These are phyloP conservation scores for Phrynosoma platyrhinos DNA, from an alignment of 2,113 vertebrate species.

Conservation along the genomic window DNA sequence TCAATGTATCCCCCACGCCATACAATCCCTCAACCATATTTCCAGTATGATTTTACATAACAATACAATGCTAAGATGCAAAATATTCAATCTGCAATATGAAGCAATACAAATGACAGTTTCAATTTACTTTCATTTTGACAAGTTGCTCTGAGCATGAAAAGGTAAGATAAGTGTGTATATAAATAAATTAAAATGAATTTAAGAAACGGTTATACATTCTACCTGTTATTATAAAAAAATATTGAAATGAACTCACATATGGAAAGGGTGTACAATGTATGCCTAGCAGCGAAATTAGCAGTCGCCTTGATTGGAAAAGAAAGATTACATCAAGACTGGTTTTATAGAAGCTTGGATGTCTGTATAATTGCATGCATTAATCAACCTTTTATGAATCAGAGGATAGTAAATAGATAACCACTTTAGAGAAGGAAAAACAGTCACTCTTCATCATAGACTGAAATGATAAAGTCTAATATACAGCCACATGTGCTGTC, in stretches of 20 bases:
- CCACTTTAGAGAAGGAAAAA: neutral
- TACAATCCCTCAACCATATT: neutral
- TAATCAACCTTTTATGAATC: slow-evolving; percentile 2
- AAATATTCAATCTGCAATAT: neutral
- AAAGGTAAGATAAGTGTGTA: neutral
- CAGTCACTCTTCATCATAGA: neutral
- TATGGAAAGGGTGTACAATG: neutral
- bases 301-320: slow-evolving; percentile 37
- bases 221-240: neutral
- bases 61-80: neutral
- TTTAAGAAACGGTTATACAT: neutral
- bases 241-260: neutral
- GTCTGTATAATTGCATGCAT: slow-evolving; percentile 4
- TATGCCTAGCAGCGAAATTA: neutral
- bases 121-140: neutral
- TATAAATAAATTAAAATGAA: neutral
- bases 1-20: too few relatives aligned
- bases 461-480: neutral
- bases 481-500: neutral
- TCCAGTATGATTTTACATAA: neutral
- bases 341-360: neutral
- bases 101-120: neutral
- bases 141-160: neutral
- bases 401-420: slow-evolving; percentile 3
- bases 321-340: slow-evolving; percentile 28